Evolutionary conservation across 2,113 vertebrate species (phyloP), one percentile per base, ranked within the genome.

Genomic region (Chloropsis hardwickii): DNA sequence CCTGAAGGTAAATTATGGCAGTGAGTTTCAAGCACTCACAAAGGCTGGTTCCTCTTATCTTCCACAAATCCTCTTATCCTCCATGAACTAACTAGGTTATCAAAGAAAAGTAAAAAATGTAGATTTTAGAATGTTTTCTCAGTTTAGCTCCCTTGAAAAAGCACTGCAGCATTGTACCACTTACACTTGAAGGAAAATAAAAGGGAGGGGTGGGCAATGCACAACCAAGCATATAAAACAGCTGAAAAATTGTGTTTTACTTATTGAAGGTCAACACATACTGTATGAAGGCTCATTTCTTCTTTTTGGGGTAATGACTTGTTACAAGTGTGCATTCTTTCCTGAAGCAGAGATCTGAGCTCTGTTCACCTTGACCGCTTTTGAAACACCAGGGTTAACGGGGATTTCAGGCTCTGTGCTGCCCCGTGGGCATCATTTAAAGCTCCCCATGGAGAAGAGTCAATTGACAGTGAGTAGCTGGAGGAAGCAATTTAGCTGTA

Each of bases 401-500:
- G 89, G 58, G 82, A 86, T 89, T 92, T 69, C 88, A 71, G 81
- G 86, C 50, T 94, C 57, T 24, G 42, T 1, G 5, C 45, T 89
- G 90, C 81, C 95, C 82, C 2, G 0, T 58, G 94, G 90, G 87
- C 81, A 94, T 82, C 88, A 76, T 94, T 94, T 91, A 90, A 82
- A 93, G 85, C 84, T 95, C 90, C 95, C 94, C 3, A 11, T 15
- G 82, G 96, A 96, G 96, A 81, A 78, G 20, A 96, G 89, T 94
- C 90, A 93, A 91, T 87, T 51, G 77, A 88, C 88, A 95, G 65
- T 4, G 56, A 94, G 92, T 81, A 93, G 82, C 86, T 79, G 65
- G 90, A 94, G 86, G 92, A 94, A 97, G 79, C 91, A 93, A 91
- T 97, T 94, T 82, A 81, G 94, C 89, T 86, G 72, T 42, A 78